Conservation (phyloP, 2,113 vertebrate species). For the Syngnathoides biaculeatus region DNA sequence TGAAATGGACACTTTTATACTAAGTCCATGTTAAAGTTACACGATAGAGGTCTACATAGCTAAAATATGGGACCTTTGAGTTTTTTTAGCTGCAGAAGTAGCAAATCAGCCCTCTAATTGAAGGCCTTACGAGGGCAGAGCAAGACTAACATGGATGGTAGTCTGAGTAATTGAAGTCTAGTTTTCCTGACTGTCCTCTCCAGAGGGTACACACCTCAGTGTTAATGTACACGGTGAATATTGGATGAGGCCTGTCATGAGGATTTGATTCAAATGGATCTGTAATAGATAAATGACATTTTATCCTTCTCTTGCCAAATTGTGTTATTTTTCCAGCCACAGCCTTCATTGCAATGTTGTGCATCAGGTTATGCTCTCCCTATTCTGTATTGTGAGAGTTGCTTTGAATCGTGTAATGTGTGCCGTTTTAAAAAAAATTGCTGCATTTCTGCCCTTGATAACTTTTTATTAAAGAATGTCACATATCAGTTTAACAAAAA, state of each 20-base stretch:
- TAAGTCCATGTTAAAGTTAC: too few relatives aligned
- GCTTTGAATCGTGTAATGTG: neutral
- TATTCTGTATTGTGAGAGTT: too few relatives aligned
- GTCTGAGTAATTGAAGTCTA: slow-evolving; percentile 26
- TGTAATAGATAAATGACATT: neutral
- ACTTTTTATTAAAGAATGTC: neutral
- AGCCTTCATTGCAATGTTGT: neutral
- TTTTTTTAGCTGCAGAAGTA: neutral
- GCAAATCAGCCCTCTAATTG: neutral
- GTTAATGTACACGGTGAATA: slow-evolving; percentile 16
- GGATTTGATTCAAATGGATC: slow-evolving; percentile 52
- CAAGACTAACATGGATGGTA: slow-evolving; percentile 34
- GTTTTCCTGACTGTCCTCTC: slow-evolving; percentile 30
- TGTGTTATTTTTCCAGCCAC: neutral
- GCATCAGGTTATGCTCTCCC: neutral
- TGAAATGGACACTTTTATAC: too few relatives aligned
- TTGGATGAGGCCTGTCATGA: slow-evolving; percentile 43
- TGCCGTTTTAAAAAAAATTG: neutral
- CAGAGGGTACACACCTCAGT: slow-evolving; percentile 1
- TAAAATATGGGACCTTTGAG: too few relatives aligned
- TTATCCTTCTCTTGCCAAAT: neutral
- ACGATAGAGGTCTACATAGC: too few relatives aligned
- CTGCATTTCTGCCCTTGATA: neutral
- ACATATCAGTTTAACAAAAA: neutral
- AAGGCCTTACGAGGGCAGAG: slow-evolving; percentile 14